A percentile compares a stretch with the other conserved stretches of the same genome.
Evolutionary conservation across 2,797 vertebrate genomes (phyloP).

Genomic region (Orientallactaga sibirica): DNA sequence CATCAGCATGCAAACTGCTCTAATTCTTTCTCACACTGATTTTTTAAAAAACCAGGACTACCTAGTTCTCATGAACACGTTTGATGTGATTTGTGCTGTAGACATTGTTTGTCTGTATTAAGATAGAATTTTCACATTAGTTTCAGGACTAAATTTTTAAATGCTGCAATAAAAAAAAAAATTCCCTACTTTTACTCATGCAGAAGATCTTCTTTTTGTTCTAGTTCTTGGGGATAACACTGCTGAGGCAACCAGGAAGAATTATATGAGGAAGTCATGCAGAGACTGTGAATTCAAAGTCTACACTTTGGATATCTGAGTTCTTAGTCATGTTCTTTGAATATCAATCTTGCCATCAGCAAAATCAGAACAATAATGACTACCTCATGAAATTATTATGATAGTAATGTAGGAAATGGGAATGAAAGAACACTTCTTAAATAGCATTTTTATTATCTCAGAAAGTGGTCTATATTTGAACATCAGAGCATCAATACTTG

Average conservation of each 20-base stretch:
- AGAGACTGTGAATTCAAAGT: background rate
- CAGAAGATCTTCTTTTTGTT: background rate
- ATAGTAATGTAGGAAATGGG: background rate
- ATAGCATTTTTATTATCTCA: too few relatives aligned
- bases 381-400: background rate
- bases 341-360: background rate
- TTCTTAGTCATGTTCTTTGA: background rate
- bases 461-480: too few relatives aligned
- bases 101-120: background rate
- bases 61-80: background rate
- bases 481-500: background rate
- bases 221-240: background rate
- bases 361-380: background rate
- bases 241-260: background rate
- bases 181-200: background rate
- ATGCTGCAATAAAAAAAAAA: background rate
- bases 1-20: background rate
- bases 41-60: background rate
- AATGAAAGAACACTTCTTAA: background rate
- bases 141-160: conserved; percentile 29
- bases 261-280: background rate
- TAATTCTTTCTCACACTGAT: background rate
- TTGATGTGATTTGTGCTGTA: background rate
- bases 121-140: background rate
- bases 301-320: background rate